Conservation (phyloP, 2,888 invertebrate genomes). For the Mythimna vitellina region DNA sequence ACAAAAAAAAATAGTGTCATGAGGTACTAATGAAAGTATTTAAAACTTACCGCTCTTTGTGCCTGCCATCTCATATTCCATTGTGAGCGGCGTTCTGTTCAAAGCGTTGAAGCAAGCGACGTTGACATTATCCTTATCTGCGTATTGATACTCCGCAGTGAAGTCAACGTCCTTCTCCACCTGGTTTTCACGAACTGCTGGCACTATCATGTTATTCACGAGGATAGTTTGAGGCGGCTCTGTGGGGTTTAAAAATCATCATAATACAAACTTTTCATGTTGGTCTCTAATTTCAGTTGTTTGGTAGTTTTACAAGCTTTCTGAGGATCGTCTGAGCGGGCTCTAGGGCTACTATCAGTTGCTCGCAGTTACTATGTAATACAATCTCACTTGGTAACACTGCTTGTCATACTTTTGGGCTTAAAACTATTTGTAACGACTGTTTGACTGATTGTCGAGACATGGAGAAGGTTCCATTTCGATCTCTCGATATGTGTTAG, state of each 20-base stretch:
- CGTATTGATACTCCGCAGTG: conserved; percentile 28
- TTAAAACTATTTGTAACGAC: background rate
- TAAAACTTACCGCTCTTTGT: conserved; percentile 7
- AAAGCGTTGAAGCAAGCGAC: conserved; percentile 6
- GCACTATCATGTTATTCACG: conserved; percentile 33
- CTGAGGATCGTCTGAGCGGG: too few relatives aligned
- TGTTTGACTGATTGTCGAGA: background rate
- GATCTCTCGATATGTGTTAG: background rate
- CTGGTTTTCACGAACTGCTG: conserved; percentile 15
- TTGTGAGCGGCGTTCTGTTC: rapidly evolving
- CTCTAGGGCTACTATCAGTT: too few relatives aligned
- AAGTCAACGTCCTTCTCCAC: conserved; percentile 11
- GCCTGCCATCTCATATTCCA: conserved; percentile 4
- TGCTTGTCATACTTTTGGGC: background rate
- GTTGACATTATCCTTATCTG: conserved; percentile 7
- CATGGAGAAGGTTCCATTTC: background rate
- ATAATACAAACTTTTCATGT: background rate
- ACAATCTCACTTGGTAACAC: too few relatives aligned
- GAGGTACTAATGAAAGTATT: too few relatives aligned
- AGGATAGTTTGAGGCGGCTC: conserved; percentile 31
- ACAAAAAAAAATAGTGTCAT: too few relatives aligned
- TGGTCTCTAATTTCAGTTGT: background rate
- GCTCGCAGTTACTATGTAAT: background rate
- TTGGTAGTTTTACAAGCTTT: background rate
- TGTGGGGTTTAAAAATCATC: conserved; percentile 5